Conservation (phyloP, 2,797 vertebrate species). For the Chanos chanos region DNA sequence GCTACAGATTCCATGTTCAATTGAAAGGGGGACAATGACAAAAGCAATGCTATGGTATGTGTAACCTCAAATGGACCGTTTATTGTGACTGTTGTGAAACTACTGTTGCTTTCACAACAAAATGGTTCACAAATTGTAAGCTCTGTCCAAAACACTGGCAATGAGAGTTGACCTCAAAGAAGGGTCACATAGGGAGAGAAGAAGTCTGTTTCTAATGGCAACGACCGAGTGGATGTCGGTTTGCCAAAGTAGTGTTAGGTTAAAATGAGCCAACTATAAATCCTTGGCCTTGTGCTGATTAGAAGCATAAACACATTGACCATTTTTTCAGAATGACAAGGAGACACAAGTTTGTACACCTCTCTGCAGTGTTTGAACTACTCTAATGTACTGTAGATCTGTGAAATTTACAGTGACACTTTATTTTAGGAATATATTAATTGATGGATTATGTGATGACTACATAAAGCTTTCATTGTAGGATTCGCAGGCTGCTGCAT, state of each 20-base stretch:
- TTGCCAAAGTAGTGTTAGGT: slow-evolving; percentile 6
- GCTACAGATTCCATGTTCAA: too few species aligned
- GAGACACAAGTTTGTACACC: too few species aligned
- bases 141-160: neutral
- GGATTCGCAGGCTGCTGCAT: too few species aligned
- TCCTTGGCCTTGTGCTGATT: neutral
- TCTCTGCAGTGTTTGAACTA: too few species aligned
- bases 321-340: too few species aligned
- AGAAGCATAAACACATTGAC: too few species aligned
- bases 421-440: too few species aligned
- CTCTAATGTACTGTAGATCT: too few species aligned
- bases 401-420: too few species aligned
- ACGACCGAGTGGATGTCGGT: neutral
- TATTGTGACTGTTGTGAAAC: slow-evolving; percentile 30
- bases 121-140: slow-evolving; percentile 31
- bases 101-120: slow-evolving; percentile 19
- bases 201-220: slow-evolving; percentile 14
- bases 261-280: slow-evolving; percentile 10
- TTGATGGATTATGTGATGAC: too few species aligned
- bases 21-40: slow-evolving; percentile 9
- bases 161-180: slow-evolving; percentile 16
- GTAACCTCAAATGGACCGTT: slow-evolving; percentile 20
- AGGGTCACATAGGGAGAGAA: neutral
- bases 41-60: slow-evolving; percentile 9
- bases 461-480: too few species aligned